phyloP scores from a whole-genome alignment of 1,140 invertebrate species.

The Saccostrea cuccullata region DNA sequence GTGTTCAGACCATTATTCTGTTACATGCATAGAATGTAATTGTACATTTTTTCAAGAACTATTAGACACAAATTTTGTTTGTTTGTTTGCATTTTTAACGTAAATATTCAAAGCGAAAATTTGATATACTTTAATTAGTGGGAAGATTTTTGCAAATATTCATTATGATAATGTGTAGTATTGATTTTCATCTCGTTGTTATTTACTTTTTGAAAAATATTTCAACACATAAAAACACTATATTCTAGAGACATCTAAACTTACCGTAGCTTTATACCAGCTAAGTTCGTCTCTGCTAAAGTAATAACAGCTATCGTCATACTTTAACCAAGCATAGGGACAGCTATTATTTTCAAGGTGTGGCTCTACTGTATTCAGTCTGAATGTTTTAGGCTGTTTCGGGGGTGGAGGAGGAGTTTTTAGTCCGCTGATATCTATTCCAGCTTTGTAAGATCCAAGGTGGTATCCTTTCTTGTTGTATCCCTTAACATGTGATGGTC shows the following conservation, averaged over 20 bases:
- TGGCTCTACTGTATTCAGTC: neutral
- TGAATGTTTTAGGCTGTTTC: neutral
- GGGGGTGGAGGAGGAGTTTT: neutral
- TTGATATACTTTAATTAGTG: no score
- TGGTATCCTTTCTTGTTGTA: slow-evolving; percentile 10
- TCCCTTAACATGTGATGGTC: neutral
- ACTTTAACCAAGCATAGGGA: slow-evolving; percentile 18
- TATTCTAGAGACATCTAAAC: neutral
- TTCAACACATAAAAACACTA: neutral
- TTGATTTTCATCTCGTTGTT: no score
- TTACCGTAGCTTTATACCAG: slow-evolving; percentile 23
- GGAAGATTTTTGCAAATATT: no score
- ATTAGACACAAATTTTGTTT: no score
- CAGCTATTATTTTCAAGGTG: slow-evolving; percentile 8
- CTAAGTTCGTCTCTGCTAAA: slow-evolving; percentile 7
- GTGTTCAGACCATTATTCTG: no score
- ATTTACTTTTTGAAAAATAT: no score
- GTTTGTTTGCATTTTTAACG: no score
- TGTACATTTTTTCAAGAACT: no score
- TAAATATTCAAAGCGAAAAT: no score
- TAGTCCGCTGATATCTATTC: neutral
- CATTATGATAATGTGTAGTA: no score
- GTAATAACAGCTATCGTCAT: neutral
- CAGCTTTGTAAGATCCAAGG: neutral
- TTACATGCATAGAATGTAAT: no score